Conservation (phyloP, 2,797 vertebrate genomes). For the Urocyon cinereoargenteus region DNA sequence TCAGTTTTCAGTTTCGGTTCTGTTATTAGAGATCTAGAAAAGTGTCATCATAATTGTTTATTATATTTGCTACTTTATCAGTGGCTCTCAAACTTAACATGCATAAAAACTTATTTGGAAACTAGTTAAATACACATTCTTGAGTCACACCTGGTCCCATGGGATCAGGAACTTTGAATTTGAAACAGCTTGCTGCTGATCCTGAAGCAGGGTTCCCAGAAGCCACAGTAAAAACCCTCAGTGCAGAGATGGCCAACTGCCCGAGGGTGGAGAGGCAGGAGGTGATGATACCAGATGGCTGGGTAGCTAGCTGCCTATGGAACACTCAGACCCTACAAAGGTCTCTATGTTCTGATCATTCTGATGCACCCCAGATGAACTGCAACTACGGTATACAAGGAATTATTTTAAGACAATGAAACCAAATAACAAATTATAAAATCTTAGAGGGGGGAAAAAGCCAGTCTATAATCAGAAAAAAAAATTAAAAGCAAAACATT, state of each 20-base stretch:
- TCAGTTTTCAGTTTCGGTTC: conserved; percentile 2
- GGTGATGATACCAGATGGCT: fast-evolving
- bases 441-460: neutral
- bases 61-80: neutral
- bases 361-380: neutral
- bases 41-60: neutral
- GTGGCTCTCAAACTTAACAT: neutral
- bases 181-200: neutral
- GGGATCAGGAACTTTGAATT: neutral
- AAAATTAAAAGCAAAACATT: neutral
- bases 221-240: neutral
- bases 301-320: neutral
- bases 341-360: fast-evolving
- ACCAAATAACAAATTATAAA: neutral
- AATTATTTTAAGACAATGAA: neutral
- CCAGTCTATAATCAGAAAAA: neutral
- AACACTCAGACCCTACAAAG: fast-evolving
- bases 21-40: neutral
- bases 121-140: neutral
- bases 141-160: neutral
- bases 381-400: fast-evolving
- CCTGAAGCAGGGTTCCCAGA: neutral
- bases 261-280: neutral
- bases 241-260: neutral
- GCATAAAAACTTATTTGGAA: neutral